phyloP scores from a whole-genome alignment of 2,113 vertebrate species.

The Sinocyclocheilus anophthalmus region DNA sequence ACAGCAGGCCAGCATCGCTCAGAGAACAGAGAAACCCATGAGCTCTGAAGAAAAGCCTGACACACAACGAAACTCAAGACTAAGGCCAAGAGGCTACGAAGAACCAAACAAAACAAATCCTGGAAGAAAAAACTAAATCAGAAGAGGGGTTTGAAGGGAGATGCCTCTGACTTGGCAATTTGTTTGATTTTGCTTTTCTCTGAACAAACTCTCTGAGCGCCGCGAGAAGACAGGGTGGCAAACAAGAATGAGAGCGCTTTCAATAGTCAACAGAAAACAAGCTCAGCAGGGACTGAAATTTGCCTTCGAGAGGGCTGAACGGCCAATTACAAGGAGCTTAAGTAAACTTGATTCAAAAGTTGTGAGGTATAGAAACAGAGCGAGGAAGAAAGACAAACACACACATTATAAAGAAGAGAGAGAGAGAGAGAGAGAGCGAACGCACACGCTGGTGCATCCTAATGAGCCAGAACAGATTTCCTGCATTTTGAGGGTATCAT shows the following conservation, averaged over 20 bases:
- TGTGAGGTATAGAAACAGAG: constrained; percentile 21
- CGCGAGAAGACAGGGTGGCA: not conserved
- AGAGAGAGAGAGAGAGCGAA: not conserved
- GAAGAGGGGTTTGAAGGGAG: constrained; percentile 35
- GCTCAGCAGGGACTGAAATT: constrained; percentile 12
- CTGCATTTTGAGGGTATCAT: constrained; percentile 29
- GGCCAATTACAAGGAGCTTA: constrained; percentile 35
- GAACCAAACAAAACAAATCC: constrained; percentile 48
- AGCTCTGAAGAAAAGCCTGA: constrained; percentile 23
- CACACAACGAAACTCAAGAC: constrained; percentile 25
- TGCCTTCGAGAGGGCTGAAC: constrained; percentile 23
- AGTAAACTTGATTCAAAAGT: constrained; percentile 32
- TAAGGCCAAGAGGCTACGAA: constrained; percentile 12
- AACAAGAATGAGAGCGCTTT: not conserved
- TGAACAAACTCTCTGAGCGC: not conserved
- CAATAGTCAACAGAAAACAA: constrained; percentile 33
- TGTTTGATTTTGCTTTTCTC: constrained; percentile 45
- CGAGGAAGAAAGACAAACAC: constrained; percentile 29
- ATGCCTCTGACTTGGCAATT: constrained; percentile 9
- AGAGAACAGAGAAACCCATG: constrained; percentile 21
- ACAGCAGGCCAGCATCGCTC: not conserved
- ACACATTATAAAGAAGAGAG: not conserved
- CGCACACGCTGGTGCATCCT: not conserved
- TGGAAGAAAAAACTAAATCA: not conserved
- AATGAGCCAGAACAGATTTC: constrained; percentile 45